Evolutionary conservation across 2,113 vertebrate genomes (phyloP).

Genomic region (Terrapene triunguis): DNA sequence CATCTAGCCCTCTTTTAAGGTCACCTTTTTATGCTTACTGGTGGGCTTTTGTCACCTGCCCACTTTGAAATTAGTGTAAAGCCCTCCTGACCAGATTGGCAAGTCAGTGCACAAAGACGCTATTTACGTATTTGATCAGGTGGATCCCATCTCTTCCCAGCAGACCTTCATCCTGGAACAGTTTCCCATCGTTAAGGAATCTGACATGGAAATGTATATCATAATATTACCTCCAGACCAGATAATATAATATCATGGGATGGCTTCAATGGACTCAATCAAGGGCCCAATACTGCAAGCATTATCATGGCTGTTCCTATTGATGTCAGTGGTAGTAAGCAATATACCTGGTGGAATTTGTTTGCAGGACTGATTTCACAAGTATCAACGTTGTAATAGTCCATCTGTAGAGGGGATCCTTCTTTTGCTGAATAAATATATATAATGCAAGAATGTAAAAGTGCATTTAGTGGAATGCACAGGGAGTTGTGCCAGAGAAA

Average conservation of each 20-base stretch:
- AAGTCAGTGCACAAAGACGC: not conserved
- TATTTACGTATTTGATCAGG: not conserved
- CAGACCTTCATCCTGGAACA: not conserved
- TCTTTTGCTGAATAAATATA: not conserved
- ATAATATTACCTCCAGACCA: not conserved
- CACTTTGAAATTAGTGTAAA: not conserved
- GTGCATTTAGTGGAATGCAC: not conserved
- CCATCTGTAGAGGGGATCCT: not conserved
- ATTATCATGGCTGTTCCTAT: accelerated
- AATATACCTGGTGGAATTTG: not conserved
- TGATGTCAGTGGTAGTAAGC: not conserved
- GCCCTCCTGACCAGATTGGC: not conserved
- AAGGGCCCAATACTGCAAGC: not conserved
- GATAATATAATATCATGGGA: not conserved
- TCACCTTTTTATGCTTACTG: no score
- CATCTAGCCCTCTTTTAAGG: no score
- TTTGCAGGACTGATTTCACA: not conserved
- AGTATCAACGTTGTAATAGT: not conserved
- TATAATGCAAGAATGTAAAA: not conserved
- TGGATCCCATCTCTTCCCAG: not conserved
- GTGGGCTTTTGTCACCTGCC: no score
- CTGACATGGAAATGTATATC: not conserved
- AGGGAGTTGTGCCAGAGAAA: not conserved
- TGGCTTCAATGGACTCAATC: not conserved
- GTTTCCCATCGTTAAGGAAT: not conserved